Evolutionary conservation across 2,113 vertebrate species (phyloP).

Genomic region (Eurypyga helias): DNA sequence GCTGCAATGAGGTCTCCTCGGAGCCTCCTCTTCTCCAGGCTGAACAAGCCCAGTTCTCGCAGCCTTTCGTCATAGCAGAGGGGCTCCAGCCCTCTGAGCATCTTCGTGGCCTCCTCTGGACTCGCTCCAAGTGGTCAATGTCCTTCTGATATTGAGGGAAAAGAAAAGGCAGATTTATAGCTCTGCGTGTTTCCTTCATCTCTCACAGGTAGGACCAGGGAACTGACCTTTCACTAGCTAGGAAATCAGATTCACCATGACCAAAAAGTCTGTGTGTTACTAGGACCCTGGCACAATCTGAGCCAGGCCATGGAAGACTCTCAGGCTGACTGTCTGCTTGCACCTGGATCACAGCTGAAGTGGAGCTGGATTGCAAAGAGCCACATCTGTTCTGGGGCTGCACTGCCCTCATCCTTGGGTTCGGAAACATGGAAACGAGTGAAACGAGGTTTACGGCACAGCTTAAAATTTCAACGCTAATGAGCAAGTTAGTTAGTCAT

Average conservation of each 20-base stretch:
- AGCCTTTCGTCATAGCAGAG: too few relatives aligned
- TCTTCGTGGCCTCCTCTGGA: too few relatives aligned
- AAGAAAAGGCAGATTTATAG: background rate
- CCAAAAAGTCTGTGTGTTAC: background rate
- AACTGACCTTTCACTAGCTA: background rate
- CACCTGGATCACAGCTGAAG: background rate
- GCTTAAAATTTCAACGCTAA: background rate
- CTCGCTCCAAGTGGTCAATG: too few relatives aligned
- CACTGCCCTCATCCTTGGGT: background rate
- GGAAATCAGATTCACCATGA: fast-evolving
- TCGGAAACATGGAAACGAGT: background rate
- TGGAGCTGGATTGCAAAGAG: background rate
- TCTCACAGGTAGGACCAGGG: background rate
- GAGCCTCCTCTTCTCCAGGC: too few relatives aligned
- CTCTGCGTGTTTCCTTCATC: background rate
- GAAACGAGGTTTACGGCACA: background rate
- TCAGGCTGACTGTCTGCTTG: background rate
- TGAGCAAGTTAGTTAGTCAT: background rate
- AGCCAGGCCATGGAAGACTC: fast-evolving
- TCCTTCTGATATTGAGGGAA: too few relatives aligned
- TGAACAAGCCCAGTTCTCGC: too few relatives aligned
- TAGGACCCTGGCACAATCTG: fast-evolving
- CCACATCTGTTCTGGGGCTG: background rate
- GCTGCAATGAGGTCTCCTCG: too few relatives aligned
- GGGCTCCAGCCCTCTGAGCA: too few relatives aligned